Conservation (phyloP, 2,888 invertebrate genomes). For the Griposia aprilina region DNA sequence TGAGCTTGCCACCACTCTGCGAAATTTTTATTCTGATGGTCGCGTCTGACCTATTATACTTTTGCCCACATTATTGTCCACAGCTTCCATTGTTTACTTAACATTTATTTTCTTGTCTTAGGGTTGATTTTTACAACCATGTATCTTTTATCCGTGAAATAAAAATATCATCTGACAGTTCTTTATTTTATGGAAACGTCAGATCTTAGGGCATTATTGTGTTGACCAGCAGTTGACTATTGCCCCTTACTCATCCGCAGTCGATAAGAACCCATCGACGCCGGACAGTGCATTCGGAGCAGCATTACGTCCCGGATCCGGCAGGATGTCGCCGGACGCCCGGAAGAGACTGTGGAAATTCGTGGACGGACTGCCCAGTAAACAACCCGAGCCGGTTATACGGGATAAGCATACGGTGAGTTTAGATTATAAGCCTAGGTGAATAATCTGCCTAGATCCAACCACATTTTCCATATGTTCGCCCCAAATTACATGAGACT, state of each 20-base stretch:
- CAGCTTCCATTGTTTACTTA: not conserved
- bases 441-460: not conserved
- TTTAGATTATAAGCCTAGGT: not conserved
- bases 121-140: not conserved
- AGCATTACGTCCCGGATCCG: slow-evolving; percentile 81
- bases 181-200: not conserved
- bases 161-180: no score
- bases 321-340: slow-evolving; percentile 82
- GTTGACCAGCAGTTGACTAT: not conserved
- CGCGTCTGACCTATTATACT: not conserved
- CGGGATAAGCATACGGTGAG: slow-evolving; percentile 77
- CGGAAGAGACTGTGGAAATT: slow-evolving; percentile 84
- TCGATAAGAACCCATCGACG: slow-evolving; percentile 77
- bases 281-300: slow-evolving; percentile 88
- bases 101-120: not conserved
- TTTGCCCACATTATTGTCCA: not conserved
- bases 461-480: not conserved
- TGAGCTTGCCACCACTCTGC: no score
- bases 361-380: slow-evolving; percentile 81
- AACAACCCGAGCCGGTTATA: slow-evolving; percentile 62
- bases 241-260: slow-evolving; percentile 63
- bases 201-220: not conserved
- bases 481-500: not conserved
- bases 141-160: not conserved
- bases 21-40: not conserved